These are phyloP conservation scores for Noctua janthina DNA, from an alignment of 2,888 invertebrate species.

Conservation along the genomic window DNA sequence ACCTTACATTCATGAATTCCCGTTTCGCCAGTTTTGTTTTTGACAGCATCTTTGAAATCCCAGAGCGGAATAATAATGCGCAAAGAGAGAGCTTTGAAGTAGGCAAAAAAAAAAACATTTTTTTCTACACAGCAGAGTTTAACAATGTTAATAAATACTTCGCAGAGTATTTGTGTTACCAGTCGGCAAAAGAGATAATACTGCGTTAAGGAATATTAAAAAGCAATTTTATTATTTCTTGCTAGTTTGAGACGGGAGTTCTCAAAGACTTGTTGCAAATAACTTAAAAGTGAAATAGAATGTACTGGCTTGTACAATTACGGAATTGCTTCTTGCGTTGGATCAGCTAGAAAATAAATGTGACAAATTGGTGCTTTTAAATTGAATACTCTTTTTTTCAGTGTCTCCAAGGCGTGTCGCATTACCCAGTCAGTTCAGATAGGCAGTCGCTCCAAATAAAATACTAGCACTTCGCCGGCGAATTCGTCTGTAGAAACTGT, in stretches of 20 bases:
- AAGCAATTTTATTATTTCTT: constrained; percentile 33
- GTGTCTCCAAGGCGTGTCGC: not conserved
- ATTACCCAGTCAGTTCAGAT: not conserved
- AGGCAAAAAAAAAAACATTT: constrained; percentile 18
- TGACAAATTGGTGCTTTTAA: not conserved
- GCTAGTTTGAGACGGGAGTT: constrained; percentile 5
- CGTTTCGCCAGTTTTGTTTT: constrained; percentile 37
- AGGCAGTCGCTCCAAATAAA: not conserved
- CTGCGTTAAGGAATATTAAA: constrained; percentile 28
- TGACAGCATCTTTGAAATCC: constrained; percentile 41
- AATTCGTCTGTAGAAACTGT: no score
- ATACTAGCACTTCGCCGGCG: not conserved
- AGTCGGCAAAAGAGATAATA: constrained; percentile 39
- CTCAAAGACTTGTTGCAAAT: constrained; percentile 20
- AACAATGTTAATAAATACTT: constrained; percentile 59
- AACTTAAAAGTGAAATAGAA: constrained; percentile 5
- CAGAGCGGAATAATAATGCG: constrained; percentile 29
- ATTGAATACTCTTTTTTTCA: not conserved
- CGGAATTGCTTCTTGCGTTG: not conserved
- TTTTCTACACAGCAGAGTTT: constrained; percentile 27
- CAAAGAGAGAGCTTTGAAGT: constrained; percentile 48
- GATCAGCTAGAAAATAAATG: not conserved
- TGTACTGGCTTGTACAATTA: not conserved
- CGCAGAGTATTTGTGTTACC: constrained; percentile 33
- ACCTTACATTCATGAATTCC: constrained; percentile 20